Evolutionary conservation across 2,113 vertebrate species (phyloP).

Genomic region (Thermophis baileyi): DNA sequence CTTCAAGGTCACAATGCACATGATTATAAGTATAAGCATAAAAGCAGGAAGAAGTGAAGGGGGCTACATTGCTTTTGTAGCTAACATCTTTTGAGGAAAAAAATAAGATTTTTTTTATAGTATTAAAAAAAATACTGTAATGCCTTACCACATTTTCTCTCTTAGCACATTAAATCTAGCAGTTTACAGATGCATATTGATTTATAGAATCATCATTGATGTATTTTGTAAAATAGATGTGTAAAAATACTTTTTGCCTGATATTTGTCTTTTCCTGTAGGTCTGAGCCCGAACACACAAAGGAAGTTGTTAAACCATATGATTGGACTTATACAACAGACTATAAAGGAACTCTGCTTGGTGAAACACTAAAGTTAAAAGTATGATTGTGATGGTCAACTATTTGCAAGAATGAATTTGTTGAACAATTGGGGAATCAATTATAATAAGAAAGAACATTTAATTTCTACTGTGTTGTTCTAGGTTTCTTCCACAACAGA

Average conservation of each 20-base stretch:
- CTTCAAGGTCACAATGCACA: neutral
- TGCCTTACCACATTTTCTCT: neutral
- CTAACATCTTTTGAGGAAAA: neutral
- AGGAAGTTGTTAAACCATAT: constrained; percentile 89
- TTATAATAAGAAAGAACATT: neutral
- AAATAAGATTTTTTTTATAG: neutral
- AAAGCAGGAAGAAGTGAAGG: neutral
- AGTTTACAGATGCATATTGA: neutral
- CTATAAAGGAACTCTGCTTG: constrained; percentile 91
- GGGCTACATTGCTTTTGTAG: neutral
- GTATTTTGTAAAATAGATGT: neutral
- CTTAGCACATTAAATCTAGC: neutral
- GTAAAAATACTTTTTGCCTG: neutral
- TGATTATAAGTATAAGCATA: neutral
- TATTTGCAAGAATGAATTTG: neutral
- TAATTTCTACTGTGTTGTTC: constrained; percentile 22
- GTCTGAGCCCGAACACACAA: constrained; percentile 88
- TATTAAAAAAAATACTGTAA: neutral
- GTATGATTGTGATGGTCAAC: constrained; percentile 54
- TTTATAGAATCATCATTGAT: neutral
- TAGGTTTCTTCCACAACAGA: constrained; percentile 85
- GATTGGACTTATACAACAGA: constrained; percentile 99
- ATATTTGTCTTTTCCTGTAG: constrained; percentile 64
- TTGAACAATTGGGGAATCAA: neutral
- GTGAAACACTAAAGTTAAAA: constrained; percentile 80